Percentiles rank a stretch among this genome's conserved stretches.
Conservation (phyloP, 2,797 vertebrate genomes). For the Peromyscus aztecus region DNA sequence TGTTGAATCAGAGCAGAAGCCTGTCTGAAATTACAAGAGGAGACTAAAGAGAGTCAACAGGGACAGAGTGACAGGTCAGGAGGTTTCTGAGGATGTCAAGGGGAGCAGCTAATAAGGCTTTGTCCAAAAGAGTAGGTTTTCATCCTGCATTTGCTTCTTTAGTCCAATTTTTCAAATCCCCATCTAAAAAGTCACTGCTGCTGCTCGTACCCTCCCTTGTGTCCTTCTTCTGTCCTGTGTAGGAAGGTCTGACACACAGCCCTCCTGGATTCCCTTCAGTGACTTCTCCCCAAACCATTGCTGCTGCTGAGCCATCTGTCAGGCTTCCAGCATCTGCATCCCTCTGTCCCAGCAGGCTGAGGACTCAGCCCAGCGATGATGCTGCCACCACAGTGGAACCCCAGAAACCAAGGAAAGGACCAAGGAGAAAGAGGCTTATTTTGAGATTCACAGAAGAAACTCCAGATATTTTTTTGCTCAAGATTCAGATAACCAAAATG, state of each 20-base stretch:
- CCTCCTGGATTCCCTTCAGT: conserved; percentile 14
- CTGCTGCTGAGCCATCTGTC: conserved; percentile 69
- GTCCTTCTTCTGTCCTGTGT: neutral
- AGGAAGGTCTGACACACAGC: neutral
- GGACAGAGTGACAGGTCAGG: neutral
- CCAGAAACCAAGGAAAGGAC: neutral
- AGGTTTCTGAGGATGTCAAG: neutral
- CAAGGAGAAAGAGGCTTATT: neutral
- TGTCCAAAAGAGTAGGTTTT: neutral
- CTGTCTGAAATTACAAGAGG: neutral
- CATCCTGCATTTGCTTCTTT: neutral
- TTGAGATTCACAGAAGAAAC: neutral
- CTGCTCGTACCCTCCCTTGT: neutral
- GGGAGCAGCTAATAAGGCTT: neutral
- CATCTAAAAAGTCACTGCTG: neutral
- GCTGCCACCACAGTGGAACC: neutral
- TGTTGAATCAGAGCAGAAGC: neutral
- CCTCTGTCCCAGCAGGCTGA: conserved; percentile 47
- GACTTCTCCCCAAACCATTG: conserved; percentile 71
- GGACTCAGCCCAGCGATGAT: neutral
- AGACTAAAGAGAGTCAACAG: neutral
- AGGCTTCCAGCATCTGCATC: neutral
- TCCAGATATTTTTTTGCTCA: neutral
- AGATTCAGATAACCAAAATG: neutral
- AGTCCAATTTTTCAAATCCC: neutral